Evolutionary conservation across 53 echinoderm and acorn worm genomes (phyloP).

Genomic region (Holothuria scabra): DNA sequence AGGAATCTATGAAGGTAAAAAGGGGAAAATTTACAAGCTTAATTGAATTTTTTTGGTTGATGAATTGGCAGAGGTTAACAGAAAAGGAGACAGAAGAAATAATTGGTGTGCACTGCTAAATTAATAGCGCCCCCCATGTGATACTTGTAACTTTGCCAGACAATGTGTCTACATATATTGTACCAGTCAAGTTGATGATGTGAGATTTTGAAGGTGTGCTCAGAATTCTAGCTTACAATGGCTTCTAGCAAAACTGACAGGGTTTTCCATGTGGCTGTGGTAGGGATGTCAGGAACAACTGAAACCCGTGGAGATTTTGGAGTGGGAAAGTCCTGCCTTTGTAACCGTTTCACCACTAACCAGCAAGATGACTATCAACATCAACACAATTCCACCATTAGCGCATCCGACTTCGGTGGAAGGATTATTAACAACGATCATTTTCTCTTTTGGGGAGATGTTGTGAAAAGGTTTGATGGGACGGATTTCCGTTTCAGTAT

Average conservation of each 20-base stretch:
- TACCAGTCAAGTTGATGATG: too few species aligned
- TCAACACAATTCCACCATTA: slow-evolving; percentile 85
- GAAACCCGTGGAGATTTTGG: slow-evolving; percentile 70
- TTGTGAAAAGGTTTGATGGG: slow-evolving; percentile 58
- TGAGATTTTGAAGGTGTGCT: too few species aligned
- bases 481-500: slow-evolving; percentile 65
- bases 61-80: too few species aligned
- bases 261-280: slow-evolving; percentile 74
- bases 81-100: too few species aligned
- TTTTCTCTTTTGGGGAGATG: slow-evolving; percentile 92
- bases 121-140: too few species aligned
- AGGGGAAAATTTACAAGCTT: too few species aligned
- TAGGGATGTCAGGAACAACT: slow-evolving; percentile 86
- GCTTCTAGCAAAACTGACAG: slow-evolving; percentile 61
- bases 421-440: slow-evolving; percentile 94
- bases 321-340: slow-evolving; percentile 92
- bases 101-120: too few species aligned
- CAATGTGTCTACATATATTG: too few species aligned
- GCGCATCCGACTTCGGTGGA: slow-evolving; percentile 86
- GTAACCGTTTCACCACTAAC: slow-evolving; percentile 83
- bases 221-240: slow-evolving; percentile 41
- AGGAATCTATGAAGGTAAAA: too few species aligned
- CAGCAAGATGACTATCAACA: slow-evolving; percentile 75
- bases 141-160: too few species aligned
- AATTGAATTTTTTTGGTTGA: too few species aligned